phyloP scores from a whole-genome alignment of 1,140 invertebrate genomes.

The Kradibia gibbosae region DNA sequence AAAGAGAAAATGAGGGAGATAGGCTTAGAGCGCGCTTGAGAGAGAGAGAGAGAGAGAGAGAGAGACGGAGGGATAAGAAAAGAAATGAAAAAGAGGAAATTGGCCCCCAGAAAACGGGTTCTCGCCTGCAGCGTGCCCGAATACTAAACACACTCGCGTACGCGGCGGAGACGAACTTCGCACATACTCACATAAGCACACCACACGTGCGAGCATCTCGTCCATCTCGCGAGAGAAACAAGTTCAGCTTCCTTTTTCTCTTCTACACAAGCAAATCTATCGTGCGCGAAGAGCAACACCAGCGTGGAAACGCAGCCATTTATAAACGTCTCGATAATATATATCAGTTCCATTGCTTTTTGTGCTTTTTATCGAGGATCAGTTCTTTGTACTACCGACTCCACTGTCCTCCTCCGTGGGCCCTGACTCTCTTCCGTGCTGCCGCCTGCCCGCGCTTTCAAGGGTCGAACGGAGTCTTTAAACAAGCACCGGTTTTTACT shows the following conservation, averaged over 20 bases:
- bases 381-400: slow-evolving; percentile 53
- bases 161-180: slow-evolving; percentile 52
- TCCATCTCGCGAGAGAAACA: too few relatives aligned
- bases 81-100: slow-evolving; percentile 54
- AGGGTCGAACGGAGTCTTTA: slow-evolving; percentile 51
- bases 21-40: slow-evolving; percentile 19
- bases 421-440: background rate
- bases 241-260: slow-evolving; percentile 38
- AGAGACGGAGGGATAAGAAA: slow-evolving; percentile 55
- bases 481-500: slow-evolving; percentile 13
- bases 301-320: slow-evolving; percentile 53
- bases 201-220: background rate
- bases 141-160: slow-evolving; percentile 26
- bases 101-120: slow-evolving; percentile 67
- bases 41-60: slow-evolving; percentile 36
- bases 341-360: slow-evolving; percentile 63
- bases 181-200: slow-evolving; percentile 55
- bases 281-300: slow-evolving; percentile 7
- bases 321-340: slow-evolving; percentile 65
- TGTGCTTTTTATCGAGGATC: slow-evolving; percentile 60
- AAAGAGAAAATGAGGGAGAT: slow-evolving; percentile 9
- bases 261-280: slow-evolving; percentile 10
- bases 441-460: background rate
- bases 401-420: background rate
- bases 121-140: slow-evolving; percentile 46